phyloP scores from a whole-genome alignment of 2,888 invertebrate genomes.

The Poecilobothrus nobilitatus region DNA sequence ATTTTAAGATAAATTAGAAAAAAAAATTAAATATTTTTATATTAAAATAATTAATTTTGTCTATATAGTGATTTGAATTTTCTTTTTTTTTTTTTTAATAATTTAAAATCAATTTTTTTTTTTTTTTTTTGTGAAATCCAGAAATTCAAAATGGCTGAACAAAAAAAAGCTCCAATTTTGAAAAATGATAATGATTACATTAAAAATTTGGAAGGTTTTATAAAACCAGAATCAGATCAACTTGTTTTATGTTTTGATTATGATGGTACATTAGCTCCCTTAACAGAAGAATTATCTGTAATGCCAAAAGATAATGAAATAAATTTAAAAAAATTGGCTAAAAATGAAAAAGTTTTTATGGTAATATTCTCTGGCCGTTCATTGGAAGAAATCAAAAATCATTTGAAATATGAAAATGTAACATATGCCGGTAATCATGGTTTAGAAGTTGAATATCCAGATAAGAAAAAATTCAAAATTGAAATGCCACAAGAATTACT shows the following conservation, averaged over 20 bases:
- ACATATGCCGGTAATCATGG: conserved; percentile 72
- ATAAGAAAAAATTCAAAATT: conserved; percentile 66
- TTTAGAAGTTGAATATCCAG: conserved; percentile 65
- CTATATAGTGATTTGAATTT: neutral
- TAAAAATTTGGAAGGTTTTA: conserved; percentile 42
- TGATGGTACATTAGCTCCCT: conserved; percentile 67
- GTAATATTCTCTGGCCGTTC: conserved; percentile 65
- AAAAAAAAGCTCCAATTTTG: conserved; percentile 42
- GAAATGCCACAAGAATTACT: conserved; percentile 64
- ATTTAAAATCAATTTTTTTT: no score
- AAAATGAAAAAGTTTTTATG: conserved; percentile 61
- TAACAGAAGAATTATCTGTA: conserved; percentile 56
- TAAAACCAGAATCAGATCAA: conserved; percentile 55
- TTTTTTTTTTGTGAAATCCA: no score
- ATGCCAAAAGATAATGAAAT: conserved; percentile 64
- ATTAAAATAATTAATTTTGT: neutral
- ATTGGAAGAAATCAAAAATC: conserved; percentile 63
- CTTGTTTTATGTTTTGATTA: conserved; percentile 63
- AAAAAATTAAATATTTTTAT: no score
- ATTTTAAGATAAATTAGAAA: no score
- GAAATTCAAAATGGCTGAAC: conserved; percentile 36
- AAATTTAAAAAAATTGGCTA: conserved; percentile 58
- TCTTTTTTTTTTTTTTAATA: neutral
- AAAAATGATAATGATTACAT: conserved; percentile 41
- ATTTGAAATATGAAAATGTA: conserved; percentile 51